These are phyloP conservation scores for Sebastes iracundus DNA, from an alignment of 2,797 vertebrate genomes.

Conservation along the genomic window DNA sequence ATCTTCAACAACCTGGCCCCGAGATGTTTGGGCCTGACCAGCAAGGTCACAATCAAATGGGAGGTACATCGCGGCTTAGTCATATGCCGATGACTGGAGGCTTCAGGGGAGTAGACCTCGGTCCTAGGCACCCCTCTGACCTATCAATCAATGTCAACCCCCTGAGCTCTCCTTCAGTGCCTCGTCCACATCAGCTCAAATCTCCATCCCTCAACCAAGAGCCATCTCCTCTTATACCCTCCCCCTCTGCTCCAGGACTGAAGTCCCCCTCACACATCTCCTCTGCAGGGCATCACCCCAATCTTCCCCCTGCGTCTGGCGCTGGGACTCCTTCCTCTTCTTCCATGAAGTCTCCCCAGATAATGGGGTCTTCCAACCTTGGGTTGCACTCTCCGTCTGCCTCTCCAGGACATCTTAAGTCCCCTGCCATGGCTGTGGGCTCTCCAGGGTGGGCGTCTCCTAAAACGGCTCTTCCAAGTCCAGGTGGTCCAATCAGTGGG, in stretches of 20 bases:
- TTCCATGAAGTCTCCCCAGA: constrained; percentile 91
- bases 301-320: constrained; percentile 76
- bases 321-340: constrained; percentile 82
- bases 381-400: constrained; percentile 90
- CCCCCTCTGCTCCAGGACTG: constrained; percentile 90
- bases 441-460: constrained; percentile 93
- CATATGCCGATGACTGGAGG: constrained; percentile 89
- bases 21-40: constrained; percentile 91
- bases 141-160: constrained; percentile 89
- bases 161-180: constrained; percentile 89
- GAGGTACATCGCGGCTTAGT: constrained; percentile 88
- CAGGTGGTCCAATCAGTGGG: constrained; percentile 83
- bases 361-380: constrained; percentile 90
- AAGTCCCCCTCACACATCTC: constrained; percentile 93
- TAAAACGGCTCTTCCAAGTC: constrained; percentile 93
- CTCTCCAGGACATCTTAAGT: constrained; percentile 92
- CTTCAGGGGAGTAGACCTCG: constrained; percentile 82
- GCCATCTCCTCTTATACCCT: constrained; percentile 90
- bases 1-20: constrained; percentile 84
- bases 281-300: constrained; percentile 76
- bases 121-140: constrained; percentile 89
- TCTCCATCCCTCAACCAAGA: constrained; percentile 93
- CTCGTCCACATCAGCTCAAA: constrained; percentile 89
- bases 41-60: constrained; percentile 83
- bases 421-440: constrained; percentile 90